Evolutionary conservation across 2,888 invertebrate genomes (phyloP), one percentile per base, ranked within the genome.

Genomic region (Synanthedon vespiformis): DNA sequence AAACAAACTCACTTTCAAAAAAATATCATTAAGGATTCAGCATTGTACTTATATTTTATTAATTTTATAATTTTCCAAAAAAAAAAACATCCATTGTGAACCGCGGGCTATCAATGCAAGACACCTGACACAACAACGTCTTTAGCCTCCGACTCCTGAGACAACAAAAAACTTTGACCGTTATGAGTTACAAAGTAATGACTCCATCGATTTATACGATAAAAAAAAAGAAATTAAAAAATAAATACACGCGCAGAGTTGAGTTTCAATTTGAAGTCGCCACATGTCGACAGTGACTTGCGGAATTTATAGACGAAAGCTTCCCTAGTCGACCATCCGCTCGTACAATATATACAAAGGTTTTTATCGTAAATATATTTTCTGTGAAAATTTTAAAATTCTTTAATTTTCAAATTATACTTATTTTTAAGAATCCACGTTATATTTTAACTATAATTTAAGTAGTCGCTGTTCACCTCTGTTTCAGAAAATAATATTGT

Each of bases 231-330:
- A 65, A 67, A 65, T 65, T 68, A 64, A 73, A 77, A 55, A 77
- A 73, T 70, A 78, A 75, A 79, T 67, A 76, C 66, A 69, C 69
- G 70, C 71, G 68, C 64, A 67, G 63, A 65, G 67, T 62, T 67
- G 69, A 68, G 71, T 77, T 78, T 76, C 77, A 77, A 78, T 76
- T 79, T 76, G 69, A 65, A 68, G 77, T 74, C 72, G 74, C 76
- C 86, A 82, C 80, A 85, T 86, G 86, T 79, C 78, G 76, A 62
- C 71, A 57, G 70, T 86, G 86, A 86, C 86, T 86, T 77, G 86
- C 85, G 68, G 62, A 67, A 60, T 63, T 52, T 54, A 49, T 56
- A 49, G 54, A 51, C 57, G 54, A 55, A 55, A 49, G 52, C 52
- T 54, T 34, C 49, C 40, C 1, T 54, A 56, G 57, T 54, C 58